These are phyloP conservation scores for Pangasius larnaudii DNA, from an alignment of 2,797 vertebrate species.

Conservation along the genomic window DNA sequence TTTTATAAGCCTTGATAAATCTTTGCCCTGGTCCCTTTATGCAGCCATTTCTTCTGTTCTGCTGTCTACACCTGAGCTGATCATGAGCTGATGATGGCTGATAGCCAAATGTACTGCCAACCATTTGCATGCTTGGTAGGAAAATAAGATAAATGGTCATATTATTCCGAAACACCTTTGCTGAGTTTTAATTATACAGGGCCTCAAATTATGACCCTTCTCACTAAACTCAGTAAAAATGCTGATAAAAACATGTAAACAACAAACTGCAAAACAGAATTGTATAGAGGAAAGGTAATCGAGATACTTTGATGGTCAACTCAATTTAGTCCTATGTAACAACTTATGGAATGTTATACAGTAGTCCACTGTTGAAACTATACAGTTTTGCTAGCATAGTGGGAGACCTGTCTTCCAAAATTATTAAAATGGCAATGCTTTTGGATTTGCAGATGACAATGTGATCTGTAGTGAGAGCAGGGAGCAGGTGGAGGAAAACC, in stretches of 20 bases:
- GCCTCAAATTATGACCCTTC: not conserved
- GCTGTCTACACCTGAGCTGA: not conserved
- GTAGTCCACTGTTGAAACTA: not conserved
- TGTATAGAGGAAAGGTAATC: not conserved
- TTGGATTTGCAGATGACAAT: not conserved
- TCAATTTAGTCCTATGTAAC: not conserved
- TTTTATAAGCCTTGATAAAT: not conserved
- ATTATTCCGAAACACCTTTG: not conserved
- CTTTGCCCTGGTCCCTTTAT: not conserved
- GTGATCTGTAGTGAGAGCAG: too few relatives aligned
- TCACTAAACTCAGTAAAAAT: not conserved
- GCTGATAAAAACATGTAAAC: not conserved
- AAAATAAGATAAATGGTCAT: not conserved
- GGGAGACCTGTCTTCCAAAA: not conserved
- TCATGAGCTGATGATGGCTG: not conserved
- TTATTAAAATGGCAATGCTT: not conserved
- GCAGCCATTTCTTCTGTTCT: not conserved
- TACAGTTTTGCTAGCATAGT: not conserved
- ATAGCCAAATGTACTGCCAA: not conserved
- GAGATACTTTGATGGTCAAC: not conserved
- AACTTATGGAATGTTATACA: not conserved
- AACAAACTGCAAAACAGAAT: not conserved
- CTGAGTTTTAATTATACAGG: not conserved
- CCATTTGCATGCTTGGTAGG: not conserved
- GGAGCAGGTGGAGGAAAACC: too few relatives aligned